Percentiles rank a stretch among this genome's conserved stretches.
phyloP scores from a whole-genome alignment of 2,113 vertebrate genomes.

The Carassius gibelio region DNA sequence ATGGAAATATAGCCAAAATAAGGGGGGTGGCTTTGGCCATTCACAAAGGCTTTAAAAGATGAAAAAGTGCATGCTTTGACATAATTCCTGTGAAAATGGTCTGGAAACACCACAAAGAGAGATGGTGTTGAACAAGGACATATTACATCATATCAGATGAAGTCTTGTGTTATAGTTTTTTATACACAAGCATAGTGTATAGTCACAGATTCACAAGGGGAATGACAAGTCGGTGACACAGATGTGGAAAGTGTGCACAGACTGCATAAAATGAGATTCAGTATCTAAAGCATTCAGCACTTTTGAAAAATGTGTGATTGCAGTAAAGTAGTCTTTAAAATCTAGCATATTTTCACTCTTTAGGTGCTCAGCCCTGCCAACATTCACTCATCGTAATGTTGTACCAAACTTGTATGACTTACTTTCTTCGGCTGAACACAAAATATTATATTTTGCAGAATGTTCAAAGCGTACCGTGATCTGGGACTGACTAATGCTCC shows the following conservation, averaged over 20 bases:
- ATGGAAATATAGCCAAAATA: background rate
- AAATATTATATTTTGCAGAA: background rate
- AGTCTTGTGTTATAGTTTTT: conserved; percentile 29
- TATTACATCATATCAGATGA: conserved; percentile 38
- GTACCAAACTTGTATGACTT: background rate
- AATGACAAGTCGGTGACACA: background rate
- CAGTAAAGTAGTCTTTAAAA: background rate
- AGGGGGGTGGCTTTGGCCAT: background rate
- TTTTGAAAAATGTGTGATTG: conserved; percentile 7
- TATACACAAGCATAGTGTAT: conserved; percentile 33
- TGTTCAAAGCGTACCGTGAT: background rate
- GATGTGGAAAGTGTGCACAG: conserved; percentile 19
- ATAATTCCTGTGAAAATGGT: conserved; percentile 1
- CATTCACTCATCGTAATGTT: background rate
- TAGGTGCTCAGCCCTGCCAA: background rate
- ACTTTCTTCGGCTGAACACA: background rate
- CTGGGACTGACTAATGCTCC: background rate
- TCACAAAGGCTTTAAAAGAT: background rate
- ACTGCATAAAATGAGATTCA: conserved; percentile 6
- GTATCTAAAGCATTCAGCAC: background rate
- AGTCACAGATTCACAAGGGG: background rate
- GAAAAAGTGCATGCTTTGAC: background rate
- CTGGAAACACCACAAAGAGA: background rate
- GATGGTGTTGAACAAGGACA: conserved; percentile 36
- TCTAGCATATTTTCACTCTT: background rate